Evolutionary conservation across 2,797 vertebrate genomes (phyloP), one percentile per base, ranked within the genome.

Genomic region (Sebastes hubbsi): DNA sequence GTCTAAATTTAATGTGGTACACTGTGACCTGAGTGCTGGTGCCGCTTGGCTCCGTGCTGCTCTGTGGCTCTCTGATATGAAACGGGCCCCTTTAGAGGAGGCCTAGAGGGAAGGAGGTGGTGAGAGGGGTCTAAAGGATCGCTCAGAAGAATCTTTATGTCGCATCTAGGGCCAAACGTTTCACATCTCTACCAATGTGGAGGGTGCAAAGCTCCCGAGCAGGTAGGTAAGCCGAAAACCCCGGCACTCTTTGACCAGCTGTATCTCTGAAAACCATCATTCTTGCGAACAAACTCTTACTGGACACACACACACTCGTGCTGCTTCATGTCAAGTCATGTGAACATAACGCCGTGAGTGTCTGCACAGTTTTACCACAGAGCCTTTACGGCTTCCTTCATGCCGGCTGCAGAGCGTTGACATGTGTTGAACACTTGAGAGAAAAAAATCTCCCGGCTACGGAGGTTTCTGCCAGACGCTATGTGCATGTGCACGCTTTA

Each of bases 1-100:
- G 82, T 96, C 95, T 96, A 96, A 94, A 95, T 95, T 96, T 96
- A 95, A 95, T 95, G 92, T 86, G 88, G 94, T 91, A 93, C 91
- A 92, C 91, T 90, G 92, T 94, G 95, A 95, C 94, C 94, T 84
- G 81, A 84, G 91, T 83, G 59, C 88, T 90, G 81, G 75, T 86
- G 80, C 78, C 20, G 81, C 79, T 83, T 92, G 89, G 92, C 90
- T 90, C 85, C 13, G 24, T 55, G 78, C 80, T 87, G 77, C 88
- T 91, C 89, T 87, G 81, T 16, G 88, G 70, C 80, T 75, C 89
- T 91, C 84, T 90, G 90, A 91, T 90, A 87, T 87, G 79, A 93
- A 91, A 80, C 10, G 56, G 87, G 83, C 63, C 82, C 70, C 72
- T 58, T 92, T 66, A 84, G 82, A 90, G 88, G 88, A 90, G 92